Evolutionary conservation across 2,797 vertebrate genomes (phyloP).

Genomic region (Acanthiza pusilla): DNA sequence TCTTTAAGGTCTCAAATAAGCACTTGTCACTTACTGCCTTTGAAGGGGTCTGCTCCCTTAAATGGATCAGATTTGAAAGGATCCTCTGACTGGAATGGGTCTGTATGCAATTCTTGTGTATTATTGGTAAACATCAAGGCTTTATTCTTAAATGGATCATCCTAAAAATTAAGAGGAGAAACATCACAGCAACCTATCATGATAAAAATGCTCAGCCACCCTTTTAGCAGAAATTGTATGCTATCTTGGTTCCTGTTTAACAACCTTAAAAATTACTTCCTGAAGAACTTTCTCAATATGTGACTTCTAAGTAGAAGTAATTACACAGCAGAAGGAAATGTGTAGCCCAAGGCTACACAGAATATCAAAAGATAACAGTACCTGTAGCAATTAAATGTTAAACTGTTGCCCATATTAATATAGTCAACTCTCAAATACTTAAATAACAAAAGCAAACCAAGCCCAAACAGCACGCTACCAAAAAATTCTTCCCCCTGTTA

Average conservation of each 20-base stretch:
- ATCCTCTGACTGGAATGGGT: conserved; percentile 95
- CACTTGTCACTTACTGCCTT: conserved; percentile 71
- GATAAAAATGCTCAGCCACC: neutral
- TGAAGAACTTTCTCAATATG: neutral
- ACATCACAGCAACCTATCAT: neutral
- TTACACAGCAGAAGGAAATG: neutral
- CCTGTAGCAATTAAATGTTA: neutral
- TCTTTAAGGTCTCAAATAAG: neutral
- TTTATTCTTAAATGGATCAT: conserved; percentile 93
- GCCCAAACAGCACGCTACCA: neutral
- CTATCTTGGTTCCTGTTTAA: neutral
- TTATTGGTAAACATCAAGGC: conserved; percentile 83
- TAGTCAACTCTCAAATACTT: neutral
- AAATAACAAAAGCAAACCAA: neutral
- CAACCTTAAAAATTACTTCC: neutral
- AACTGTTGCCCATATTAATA: neutral
- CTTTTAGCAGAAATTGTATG: neutral
- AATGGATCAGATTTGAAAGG: conserved; percentile 95
- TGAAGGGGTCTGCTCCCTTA: conserved; percentile 82
- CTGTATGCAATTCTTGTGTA: conserved; percentile 83
- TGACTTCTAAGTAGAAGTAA: neutral
- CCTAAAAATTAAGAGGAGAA: conserved; percentile 73
- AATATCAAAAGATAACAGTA: neutral
- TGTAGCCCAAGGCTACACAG: neutral
- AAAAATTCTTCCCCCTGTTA: neutral